Conservation (phyloP, 2,113 vertebrate species). For the Pogonocichla stellata region DNA sequence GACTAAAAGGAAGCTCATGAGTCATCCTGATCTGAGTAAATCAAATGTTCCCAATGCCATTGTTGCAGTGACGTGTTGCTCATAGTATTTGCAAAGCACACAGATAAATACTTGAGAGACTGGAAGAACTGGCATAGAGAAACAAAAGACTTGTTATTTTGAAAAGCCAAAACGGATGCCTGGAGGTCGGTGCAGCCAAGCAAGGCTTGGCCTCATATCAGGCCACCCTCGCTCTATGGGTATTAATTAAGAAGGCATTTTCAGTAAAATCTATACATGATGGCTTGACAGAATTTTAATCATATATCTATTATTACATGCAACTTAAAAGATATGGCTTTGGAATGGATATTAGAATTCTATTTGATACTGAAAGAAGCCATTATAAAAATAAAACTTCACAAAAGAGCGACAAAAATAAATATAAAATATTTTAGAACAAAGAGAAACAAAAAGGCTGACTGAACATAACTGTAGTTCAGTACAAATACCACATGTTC, state of each 20-base stretch:
- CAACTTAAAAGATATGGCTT: neutral
- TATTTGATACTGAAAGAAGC: neutral
- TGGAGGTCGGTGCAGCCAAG: neutral
- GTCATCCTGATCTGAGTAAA: neutral
- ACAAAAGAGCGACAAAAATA: neutral
- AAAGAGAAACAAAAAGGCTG: neutral
- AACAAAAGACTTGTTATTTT: neutral
- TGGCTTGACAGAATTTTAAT: neutral
- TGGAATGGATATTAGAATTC: neutral
- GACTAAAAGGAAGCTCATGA: neutral
- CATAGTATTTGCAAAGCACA: neutral
- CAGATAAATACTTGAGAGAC: neutral
- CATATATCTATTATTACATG: neutral
- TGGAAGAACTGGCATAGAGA: neutral
- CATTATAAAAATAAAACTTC: neutral
- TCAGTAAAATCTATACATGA: neutral
- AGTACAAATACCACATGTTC: neutral
- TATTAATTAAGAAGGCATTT: neutral
- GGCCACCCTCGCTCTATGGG: neutral
- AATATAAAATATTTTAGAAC: neutral
- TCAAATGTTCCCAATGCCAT: neutral
- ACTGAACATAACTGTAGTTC: neutral
- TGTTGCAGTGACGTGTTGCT: neutral
- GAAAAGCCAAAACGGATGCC: neutral
- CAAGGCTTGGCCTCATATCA: neutral